Evolutionary conservation across 2,888 invertebrate genomes (phyloP).

Genomic region (Calameuta filiformis): DNA sequence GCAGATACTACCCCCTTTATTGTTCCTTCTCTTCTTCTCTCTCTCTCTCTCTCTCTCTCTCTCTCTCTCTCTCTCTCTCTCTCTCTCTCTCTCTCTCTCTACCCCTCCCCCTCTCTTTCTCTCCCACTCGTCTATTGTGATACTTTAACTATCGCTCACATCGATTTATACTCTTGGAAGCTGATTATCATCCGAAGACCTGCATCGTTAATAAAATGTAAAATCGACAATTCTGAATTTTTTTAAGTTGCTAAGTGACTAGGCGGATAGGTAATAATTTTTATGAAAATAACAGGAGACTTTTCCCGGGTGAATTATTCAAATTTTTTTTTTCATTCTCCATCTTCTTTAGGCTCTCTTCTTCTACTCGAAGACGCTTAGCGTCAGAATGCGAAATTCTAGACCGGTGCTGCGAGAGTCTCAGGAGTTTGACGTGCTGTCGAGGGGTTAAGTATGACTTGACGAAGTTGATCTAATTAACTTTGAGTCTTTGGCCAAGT

Average conservation of each 20-base stretch:
- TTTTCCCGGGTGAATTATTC: background rate
- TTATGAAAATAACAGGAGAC: background rate
- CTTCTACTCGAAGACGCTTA: background rate
- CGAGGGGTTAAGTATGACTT: constrained; percentile 31
- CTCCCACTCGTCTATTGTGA: background rate
- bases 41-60: too few relatives aligned
- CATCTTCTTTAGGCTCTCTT: constrained; percentile 3
- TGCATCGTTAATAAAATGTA: background rate
- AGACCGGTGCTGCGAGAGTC: background rate
- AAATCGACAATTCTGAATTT: background rate
- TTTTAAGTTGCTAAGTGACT: background rate
- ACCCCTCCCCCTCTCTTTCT: background rate
- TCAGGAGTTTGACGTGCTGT: constrained; percentile 4
- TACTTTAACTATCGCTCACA: background rate
- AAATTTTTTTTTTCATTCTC: constrained; percentile 6
- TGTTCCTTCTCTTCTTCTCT: background rate
- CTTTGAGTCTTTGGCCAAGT: constrained; percentile 25
- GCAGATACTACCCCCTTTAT: constrained; percentile 51
- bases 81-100: too few relatives aligned
- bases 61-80: too few relatives aligned
- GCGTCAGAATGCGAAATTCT: background rate
- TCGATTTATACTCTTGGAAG: background rate
- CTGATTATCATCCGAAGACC: background rate
- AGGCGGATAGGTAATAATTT: background rate
- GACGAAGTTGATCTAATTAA: constrained; percentile 51